A percentile compares a stretch with the other conserved stretches of the same genome.
phyloP scores from a whole-genome alignment of 2,888 invertebrate species.

The Rhagonycha lutea region DNA sequence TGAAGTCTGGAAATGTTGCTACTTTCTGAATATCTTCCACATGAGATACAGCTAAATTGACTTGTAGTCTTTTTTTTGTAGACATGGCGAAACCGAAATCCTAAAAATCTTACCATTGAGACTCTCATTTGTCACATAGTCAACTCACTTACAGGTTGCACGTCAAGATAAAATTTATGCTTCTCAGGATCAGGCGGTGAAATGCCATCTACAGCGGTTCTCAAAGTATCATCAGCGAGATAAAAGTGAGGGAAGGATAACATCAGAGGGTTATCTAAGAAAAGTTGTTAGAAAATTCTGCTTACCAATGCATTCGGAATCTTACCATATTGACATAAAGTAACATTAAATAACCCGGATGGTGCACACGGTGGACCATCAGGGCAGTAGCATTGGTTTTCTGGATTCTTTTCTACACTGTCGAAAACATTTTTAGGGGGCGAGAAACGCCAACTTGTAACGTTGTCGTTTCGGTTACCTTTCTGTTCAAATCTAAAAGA shows the following conservation, averaged over 20 bases:
- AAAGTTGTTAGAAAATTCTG: background rate
- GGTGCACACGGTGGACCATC: slow-evolving; percentile 84
- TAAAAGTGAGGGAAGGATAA: slow-evolving; percentile 74
- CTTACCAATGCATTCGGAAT: background rate
- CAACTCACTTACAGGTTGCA: slow-evolving; percentile 76
- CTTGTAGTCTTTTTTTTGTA: slow-evolving; percentile 82
- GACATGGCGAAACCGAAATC: slow-evolving; percentile 84
- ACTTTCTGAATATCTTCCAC: slow-evolving; percentile 90
- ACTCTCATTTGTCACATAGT: too few relatives aligned
- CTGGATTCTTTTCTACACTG: slow-evolving; percentile 68
- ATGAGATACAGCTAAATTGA: slow-evolving; percentile 87
- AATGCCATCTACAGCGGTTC: slow-evolving; percentile 81
- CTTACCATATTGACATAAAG: slow-evolving; percentile 84
- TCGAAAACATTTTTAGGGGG: slow-evolving; percentile 83
- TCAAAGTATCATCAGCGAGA: slow-evolving; percentile 62
- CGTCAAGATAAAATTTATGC: slow-evolving; percentile 83
- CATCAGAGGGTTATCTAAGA: slow-evolving; percentile 81
- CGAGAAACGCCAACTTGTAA: slow-evolving; percentile 78
- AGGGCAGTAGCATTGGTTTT: slow-evolving; percentile 84
- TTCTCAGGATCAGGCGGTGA: slow-evolving; percentile 80
- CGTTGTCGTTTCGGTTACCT: slow-evolving; percentile 58
- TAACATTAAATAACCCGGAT: slow-evolving; percentile 85
- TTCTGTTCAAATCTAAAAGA: slow-evolving; percentile 58
- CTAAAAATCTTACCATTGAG: slow-evolving; percentile 53
- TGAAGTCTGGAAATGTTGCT: slow-evolving; percentile 86